Percentiles rank a stretch among this genome's conserved stretches.
phyloP scores from a whole-genome alignment of 2,113 vertebrate genomes.

The Corythaixoides concolor region DNA sequence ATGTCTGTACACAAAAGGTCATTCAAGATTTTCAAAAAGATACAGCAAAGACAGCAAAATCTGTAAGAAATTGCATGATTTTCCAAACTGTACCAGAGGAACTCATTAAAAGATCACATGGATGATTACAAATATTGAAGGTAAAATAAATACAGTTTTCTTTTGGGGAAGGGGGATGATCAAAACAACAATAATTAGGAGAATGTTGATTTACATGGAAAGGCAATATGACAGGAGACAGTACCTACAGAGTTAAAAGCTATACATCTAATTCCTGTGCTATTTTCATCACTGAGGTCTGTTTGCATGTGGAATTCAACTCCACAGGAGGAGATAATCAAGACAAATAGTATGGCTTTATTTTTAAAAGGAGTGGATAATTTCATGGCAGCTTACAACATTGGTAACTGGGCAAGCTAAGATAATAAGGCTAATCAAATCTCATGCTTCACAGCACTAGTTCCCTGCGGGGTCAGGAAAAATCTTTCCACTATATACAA shows the following conservation, averaged over 20 bases:
- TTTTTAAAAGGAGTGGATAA: constrained; percentile 66
- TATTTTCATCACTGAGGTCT: constrained; percentile 49
- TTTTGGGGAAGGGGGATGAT: not conserved
- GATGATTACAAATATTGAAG: not conserved
- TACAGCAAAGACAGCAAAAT: not conserved
- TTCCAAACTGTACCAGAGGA: not conserved
- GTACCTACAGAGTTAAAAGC: constrained; percentile 27
- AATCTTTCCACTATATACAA: not conserved
- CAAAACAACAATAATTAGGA: not conserved
- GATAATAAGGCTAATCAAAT: constrained; percentile 65
- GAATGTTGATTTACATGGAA: not conserved
- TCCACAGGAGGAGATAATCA: constrained; percentile 46
- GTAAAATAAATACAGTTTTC: not conserved
- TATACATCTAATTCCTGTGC: constrained; percentile 10
- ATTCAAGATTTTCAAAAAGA: not conserved
- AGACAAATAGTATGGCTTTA: constrained; percentile 58
- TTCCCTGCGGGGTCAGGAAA: constrained; percentile 34
- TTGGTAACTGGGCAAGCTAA: constrained; percentile 61
- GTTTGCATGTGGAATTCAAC: constrained; percentile 42
- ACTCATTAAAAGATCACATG: not conserved
- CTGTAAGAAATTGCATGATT: not conserved
- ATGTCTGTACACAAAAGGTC: not conserved
- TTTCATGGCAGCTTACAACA: constrained; percentile 63
- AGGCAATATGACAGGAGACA: not conserved
- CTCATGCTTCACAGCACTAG: constrained; percentile 55